Evolutionary conservation across 2,113 vertebrate species (phyloP), one percentile per base, ranked within the genome.

Genomic region (Arenaria interpres): DNA sequence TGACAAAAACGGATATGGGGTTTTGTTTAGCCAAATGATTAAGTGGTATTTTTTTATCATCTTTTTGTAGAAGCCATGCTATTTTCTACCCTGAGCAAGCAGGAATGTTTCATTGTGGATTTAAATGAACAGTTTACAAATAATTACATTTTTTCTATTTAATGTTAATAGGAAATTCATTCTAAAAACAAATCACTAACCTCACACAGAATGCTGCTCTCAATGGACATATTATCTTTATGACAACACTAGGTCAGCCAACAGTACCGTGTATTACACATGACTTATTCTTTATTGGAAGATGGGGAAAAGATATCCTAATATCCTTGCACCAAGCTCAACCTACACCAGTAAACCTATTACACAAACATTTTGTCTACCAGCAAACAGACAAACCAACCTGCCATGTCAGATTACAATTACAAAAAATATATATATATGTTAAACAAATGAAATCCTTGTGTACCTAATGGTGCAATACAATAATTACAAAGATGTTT

Each of bases 391-490:
- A 82, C 66, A 91, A 74, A 59, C 51, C 86, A 93, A 89, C 69
- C 45, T 78, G 75, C 71, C 66, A 76, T 32, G 87, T 73, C 85
- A 97, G 93, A 90, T 96, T 97, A 92, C 92, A 96, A 95, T 97
- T 97, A 96, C 50, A 95, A 95, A 90, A 93, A 94, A 95, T 88
- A 94, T 50, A 53, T 51, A 97, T 95, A 94, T 81, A 95, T 95
- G 85, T 97, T 90, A 87, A 93, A 93, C 67, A 93, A 97, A 97
- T 97, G 71, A 97, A 97, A 85, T 94, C 94, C 93, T 80, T 84
- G 92, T 93, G 97, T 90, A 93, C 77, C 48, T 93, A 95, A 53
- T 75, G 76, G 94, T 0, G 2, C 87, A 95, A 93, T 87, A 75
- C 92, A 90, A 97, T 97, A 96, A 97, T 97, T 97, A 88, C 92